Evolutionary conservation across 2,888 invertebrate genomes (phyloP).

Genomic region (Tethea ocularis): DNA sequence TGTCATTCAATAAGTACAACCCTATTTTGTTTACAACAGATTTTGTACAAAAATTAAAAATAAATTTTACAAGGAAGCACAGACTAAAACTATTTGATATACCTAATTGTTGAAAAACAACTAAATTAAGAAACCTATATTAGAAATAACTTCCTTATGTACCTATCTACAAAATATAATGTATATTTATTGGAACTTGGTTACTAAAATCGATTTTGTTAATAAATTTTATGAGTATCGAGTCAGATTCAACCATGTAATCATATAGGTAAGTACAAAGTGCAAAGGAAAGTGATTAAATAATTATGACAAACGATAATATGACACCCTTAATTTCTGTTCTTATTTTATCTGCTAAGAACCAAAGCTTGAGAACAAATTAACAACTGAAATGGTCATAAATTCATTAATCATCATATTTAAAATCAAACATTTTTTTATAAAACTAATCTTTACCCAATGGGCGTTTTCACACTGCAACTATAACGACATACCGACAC

Average conservation of each 20-base stretch:
- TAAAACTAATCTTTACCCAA: too few species aligned
- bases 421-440: too few species aligned
- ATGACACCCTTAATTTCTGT: neutral
- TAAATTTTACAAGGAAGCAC: neutral
- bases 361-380: too few species aligned
- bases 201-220: neutral
- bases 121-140: constrained; percentile 15
- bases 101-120: constrained; percentile 16
- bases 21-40: neutral
- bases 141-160: constrained; percentile 17
- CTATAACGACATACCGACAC: too few species aligned
- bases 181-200: constrained; percentile 8
- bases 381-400: too few species aligned
- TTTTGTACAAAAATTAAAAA: neutral
- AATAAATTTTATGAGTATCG: neutral
- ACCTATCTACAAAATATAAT: constrained; percentile 23
- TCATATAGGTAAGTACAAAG: neutral
- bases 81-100: neutral
- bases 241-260: too few species aligned
- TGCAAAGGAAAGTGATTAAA: neutral
- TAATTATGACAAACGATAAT: too few species aligned
- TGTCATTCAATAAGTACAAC: neutral
- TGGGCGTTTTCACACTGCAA: too few species aligned
- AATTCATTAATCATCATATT: too few species aligned
- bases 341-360: too few species aligned